These are phyloP conservation scores for Takifugu rubripes DNA, from an alignment of 2,797 vertebrate genomes.

Conservation along the genomic window DNA sequence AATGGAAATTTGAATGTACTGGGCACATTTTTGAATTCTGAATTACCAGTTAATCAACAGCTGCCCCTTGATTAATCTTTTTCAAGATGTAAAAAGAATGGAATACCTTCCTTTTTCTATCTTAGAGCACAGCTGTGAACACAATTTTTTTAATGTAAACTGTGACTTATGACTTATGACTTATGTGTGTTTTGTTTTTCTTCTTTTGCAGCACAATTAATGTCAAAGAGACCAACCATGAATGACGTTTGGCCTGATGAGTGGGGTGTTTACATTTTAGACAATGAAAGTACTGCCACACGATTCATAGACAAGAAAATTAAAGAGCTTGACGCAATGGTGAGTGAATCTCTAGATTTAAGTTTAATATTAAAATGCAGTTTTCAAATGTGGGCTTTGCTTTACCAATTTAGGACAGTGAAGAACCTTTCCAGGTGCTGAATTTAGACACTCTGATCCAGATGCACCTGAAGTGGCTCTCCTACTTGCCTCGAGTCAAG, in stretches of 20 bases:
- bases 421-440: constrained; percentile 71
- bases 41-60: too few species aligned
- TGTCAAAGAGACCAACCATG: background rate
- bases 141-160: too few species aligned
- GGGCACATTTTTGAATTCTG: too few species aligned
- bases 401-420: constrained; percentile 46
- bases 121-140: too few species aligned
- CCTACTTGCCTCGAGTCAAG: constrained; percentile 73
- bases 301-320: constrained; percentile 23
- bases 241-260: background rate
- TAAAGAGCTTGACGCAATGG: constrained; percentile 10
- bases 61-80: too few species aligned
- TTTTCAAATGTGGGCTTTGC: background rate
- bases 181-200: background rate
- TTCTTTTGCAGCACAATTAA: background rate
- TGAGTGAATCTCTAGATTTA: constrained; percentile 5
- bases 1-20: too few species aligned
- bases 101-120: too few species aligned
- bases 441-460: constrained; percentile 71
- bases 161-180: too few species aligned
- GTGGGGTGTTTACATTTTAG: constrained; percentile 11
- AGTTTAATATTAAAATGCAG: too few species aligned
- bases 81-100: too few species aligned
- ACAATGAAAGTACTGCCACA: constrained; percentile 6
- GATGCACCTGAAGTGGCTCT: constrained; percentile 74